These are phyloP conservation scores for Oscheius sp. DNA, from an alignment of 2,888 invertebrate species.

Conservation along the genomic window DNA sequence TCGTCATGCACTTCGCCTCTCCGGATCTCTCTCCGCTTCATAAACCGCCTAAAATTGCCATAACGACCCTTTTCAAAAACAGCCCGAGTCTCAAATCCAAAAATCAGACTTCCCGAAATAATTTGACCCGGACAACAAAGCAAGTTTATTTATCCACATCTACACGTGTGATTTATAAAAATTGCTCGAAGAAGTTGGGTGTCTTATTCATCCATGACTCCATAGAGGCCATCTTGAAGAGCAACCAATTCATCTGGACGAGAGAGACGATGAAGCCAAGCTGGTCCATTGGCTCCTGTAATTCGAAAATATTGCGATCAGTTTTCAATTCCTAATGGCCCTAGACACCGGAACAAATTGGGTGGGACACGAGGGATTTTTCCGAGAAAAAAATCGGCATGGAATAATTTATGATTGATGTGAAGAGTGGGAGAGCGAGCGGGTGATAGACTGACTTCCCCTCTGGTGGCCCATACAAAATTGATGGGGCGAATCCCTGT, in stretches of 20 bases:
- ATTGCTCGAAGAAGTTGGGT: background rate
- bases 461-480: background rate
- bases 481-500: no score
- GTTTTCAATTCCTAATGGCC: no score
- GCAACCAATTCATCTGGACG: background rate
- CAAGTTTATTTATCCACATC: conserved; percentile 9
- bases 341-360: no score
- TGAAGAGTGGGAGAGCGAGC: background rate
- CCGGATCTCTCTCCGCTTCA: no score
- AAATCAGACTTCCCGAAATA: no score
- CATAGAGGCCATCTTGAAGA: background rate
- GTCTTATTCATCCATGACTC: conserved; percentile 16
- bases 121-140: background rate
- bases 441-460: background rate
- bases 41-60: no score
- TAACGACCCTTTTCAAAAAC: no score
- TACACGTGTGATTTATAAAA: background rate
- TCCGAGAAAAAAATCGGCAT: background rate
- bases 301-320: background rate
- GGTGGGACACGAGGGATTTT: no score
- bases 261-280: conserved; percentile 22
- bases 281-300: conserved; percentile 19
- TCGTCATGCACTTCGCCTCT: no score
- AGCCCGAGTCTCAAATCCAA: no score
- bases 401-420: conserved; percentile 1